Conservation (phyloP, 2,113 vertebrate species). For the Toxotes jaculatrix region DNA sequence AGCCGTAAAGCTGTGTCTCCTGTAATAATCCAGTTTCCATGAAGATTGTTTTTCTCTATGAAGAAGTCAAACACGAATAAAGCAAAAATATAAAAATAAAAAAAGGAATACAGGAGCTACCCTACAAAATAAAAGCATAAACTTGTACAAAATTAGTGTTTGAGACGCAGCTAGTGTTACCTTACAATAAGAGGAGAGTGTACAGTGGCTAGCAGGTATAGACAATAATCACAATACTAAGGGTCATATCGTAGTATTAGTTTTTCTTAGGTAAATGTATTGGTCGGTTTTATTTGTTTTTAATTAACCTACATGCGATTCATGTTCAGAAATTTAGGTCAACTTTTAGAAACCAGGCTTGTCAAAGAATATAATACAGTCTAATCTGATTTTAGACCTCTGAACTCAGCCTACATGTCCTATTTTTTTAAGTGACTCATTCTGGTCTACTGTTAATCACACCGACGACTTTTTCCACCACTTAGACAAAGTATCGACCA, state of each 20-base stretch:
- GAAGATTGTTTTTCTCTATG: background rate
- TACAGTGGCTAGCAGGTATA: too few relatives aligned
- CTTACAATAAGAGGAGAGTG: too few relatives aligned
- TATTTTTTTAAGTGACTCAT: too few relatives aligned
- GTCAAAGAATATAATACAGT: too few relatives aligned
- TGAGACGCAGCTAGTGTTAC: background rate
- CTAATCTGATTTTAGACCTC: too few relatives aligned
- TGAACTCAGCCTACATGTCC: too few relatives aligned
- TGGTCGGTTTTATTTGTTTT: background rate
- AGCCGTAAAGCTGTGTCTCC: conserved; percentile 1
- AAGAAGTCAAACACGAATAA: background rate
- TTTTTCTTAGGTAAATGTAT: background rate
- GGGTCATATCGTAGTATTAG: background rate
- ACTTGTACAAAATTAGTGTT: background rate
- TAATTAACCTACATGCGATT: background rate
- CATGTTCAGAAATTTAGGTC: background rate
- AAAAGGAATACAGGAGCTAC: background rate
- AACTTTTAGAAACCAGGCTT: background rate
- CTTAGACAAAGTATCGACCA: too few relatives aligned
- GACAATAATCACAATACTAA: background rate
- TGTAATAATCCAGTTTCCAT: background rate
- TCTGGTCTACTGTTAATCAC: too few relatives aligned
- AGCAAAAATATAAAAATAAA: background rate
- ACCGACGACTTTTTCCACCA: too few relatives aligned
- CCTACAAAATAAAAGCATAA: background rate